A percentile compares a stretch with the other conserved stretches of the same genome.
These are phyloP conservation scores for Haliaeetus leucogaster DNA, from an alignment of 2,113 vertebrate species.

Conservation along the genomic window DNA sequence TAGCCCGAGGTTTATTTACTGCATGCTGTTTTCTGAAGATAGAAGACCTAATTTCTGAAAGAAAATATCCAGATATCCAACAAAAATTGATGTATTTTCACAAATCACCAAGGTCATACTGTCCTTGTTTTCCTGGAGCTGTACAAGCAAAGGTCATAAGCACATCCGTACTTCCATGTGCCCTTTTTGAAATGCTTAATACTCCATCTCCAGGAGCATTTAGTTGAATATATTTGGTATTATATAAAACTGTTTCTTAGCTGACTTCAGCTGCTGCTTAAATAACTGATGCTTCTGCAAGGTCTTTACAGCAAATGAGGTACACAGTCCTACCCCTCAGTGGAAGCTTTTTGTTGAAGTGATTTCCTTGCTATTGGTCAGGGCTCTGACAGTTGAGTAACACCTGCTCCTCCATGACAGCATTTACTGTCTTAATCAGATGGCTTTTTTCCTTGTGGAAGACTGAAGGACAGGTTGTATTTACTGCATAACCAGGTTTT, in stretches of 20 bases:
- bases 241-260: neutral
- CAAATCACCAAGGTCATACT: neutral
- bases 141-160: neutral
- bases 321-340: neutral
- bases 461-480: neutral
- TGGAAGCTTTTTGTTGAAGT: neutral
- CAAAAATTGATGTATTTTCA: accelerated
- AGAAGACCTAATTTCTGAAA: neutral
- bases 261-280: neutral
- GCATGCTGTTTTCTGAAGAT: neutral
- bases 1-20: slow-evolving; percentile 24
- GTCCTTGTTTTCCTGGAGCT: neutral
- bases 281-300: neutral
- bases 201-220: neutral
- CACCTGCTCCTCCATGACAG: neutral
- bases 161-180: neutral
- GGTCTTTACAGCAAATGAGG: neutral
- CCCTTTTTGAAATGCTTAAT: neutral
- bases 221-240: neutral
- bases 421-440: neutral
- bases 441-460: neutral
- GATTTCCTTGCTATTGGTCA: neutral
- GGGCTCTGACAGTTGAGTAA: neutral
- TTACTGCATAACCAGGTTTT: neutral
- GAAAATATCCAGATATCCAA: neutral